Evolutionary conservation across 2,113 vertebrate genomes (phyloP).

Genomic region (Spea multiplicata): DNA sequence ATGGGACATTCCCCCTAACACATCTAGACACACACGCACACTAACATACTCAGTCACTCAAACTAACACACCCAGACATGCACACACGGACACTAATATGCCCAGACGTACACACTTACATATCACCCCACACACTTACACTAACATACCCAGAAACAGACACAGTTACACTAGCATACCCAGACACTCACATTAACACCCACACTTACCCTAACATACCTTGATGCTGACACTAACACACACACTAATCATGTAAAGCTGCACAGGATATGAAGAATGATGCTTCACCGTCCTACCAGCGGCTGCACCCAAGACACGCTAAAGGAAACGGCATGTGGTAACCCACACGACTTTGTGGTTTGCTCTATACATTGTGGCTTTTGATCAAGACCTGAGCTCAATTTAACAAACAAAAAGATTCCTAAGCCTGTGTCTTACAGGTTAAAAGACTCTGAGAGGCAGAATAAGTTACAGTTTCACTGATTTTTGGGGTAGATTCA

Average conservation of each 20-base stretch:
- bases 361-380: too few relatives aligned
- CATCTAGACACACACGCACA: neutral
- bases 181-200: neutral
- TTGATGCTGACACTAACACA: neutral
- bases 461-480: too few relatives aligned
- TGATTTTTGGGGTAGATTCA: too few relatives aligned
- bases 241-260: neutral
- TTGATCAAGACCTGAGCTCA: too few relatives aligned
- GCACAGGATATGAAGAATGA: too few relatives aligned
- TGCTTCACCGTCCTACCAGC: too few relatives aligned
- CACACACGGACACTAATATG: neutral
- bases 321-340: too few relatives aligned
- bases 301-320: too few relatives aligned
- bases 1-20: neutral
- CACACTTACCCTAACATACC: neutral
- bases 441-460: too few relatives aligned
- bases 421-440: too few relatives aligned
- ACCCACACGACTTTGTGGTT: too few relatives aligned
- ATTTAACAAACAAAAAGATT: too few relatives aligned
- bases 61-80: neutral
- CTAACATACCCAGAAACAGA: neutral
- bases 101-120: neutral
- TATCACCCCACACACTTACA: neutral
- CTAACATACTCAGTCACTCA: neutral
- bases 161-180: neutral